Evolutionary conservation across 2,797 vertebrate species (phyloP).

Genomic region (Synaphobranchus kaupii): DNA sequence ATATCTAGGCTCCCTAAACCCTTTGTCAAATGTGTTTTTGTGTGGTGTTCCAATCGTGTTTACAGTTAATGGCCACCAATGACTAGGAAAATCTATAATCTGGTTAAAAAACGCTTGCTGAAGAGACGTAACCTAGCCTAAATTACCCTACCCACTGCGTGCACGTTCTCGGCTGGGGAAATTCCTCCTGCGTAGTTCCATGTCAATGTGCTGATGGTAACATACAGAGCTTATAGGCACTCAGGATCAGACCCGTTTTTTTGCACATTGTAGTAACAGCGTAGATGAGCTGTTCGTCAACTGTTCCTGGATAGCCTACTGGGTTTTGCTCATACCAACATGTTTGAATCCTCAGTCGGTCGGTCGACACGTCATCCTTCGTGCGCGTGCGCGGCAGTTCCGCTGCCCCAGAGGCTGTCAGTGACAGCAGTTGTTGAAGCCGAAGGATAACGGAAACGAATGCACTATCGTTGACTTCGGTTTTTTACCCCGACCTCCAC

Average conservation of each 20-base stretch:
- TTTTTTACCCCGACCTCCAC: neutral
- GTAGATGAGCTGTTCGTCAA: neutral
- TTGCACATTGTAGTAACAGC: neutral
- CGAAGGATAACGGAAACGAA: neutral
- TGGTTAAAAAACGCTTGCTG: neutral
- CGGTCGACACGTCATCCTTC: conserved; percentile 19
- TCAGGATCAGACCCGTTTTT: neutral
- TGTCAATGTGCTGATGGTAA: neutral
- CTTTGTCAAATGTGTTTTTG: neutral
- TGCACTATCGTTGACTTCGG: neutral
- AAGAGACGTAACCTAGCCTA: neutral
- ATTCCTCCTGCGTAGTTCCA: neutral
- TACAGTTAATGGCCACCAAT: neutral
- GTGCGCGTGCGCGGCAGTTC: conserved; percentile 7
- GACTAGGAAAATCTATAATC: neutral
- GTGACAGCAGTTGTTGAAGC: neutral
- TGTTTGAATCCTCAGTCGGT: neutral
- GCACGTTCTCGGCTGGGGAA: neutral
- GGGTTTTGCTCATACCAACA: too few relatives aligned
- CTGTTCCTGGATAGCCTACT: neutral
- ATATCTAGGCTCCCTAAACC: neutral
- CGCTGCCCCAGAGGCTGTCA: conserved; percentile 6
- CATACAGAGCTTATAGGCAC: neutral
- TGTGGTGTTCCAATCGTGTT: neutral
- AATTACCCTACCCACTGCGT: neutral